A percentile compares a stretch with the other conserved stretches of the same genome.
phyloP scores from a whole-genome alignment of 2,888 invertebrate genomes.

The Frankliniella intonsa region DNA sequence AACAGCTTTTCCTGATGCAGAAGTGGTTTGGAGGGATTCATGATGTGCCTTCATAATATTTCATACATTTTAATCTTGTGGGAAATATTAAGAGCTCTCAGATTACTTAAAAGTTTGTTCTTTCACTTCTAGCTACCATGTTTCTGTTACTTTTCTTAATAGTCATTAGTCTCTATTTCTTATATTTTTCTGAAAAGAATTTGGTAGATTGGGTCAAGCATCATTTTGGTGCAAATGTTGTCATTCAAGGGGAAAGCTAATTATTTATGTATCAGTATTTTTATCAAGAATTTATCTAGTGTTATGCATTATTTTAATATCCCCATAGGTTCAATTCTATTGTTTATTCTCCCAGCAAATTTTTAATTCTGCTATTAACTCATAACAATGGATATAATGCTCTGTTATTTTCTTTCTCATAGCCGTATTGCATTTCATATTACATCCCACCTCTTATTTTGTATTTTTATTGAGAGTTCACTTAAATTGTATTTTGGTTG shows the following conservation, averaged over 20 bases:
- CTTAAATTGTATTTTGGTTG: neutral
- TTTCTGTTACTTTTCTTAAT: neutral
- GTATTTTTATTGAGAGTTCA: neutral
- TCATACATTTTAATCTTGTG: neutral
- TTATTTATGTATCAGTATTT: constrained; percentile 16
- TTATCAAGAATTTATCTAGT: constrained; percentile 14
- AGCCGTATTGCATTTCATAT: neutral
- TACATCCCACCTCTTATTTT: neutral
- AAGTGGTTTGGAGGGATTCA: neutral
- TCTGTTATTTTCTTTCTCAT: neutral
- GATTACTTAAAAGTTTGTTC: neutral
- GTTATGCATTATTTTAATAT: neutral
- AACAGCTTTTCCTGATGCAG: neutral
- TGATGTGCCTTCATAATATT: constrained; percentile 1
- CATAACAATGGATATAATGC: neutral
- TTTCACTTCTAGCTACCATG: neutral
- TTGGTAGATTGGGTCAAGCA: neutral
- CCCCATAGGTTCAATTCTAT: neutral
- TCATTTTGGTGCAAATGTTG: neutral
- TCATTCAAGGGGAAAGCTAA: neutral
- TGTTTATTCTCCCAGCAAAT: neutral
- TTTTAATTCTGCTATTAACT: neutral
- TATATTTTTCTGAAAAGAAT: neutral
- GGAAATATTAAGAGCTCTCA: neutral
- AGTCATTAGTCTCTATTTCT: neutral